These are phyloP conservation scores for Leucania comma DNA, from an alignment of 2,888 invertebrate genomes.

Conservation along the genomic window DNA sequence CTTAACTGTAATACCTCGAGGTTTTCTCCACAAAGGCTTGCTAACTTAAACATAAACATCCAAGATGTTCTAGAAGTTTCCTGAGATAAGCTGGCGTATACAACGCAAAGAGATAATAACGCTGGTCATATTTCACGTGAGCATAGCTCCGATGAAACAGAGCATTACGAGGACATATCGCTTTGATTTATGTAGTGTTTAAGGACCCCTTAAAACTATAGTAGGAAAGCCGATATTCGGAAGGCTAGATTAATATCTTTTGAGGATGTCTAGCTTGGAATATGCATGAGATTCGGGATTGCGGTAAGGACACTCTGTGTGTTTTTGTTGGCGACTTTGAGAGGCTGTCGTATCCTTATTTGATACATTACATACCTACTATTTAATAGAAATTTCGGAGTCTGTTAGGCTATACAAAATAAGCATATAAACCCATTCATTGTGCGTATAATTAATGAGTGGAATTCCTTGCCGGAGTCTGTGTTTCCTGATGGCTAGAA, in stretches of 20 bases:
- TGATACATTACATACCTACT: background rate
- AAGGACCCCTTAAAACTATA: constrained; percentile 87
- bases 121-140: constrained; percentile 84
- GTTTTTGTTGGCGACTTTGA: background rate
- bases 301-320: background rate
- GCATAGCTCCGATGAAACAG: constrained; percentile 86
- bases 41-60: constrained; percentile 57
- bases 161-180: constrained; percentile 85
- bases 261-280: constrained; percentile 24
- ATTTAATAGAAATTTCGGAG: background rate
- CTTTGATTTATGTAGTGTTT: constrained; percentile 88
- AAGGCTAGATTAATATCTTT: constrained; percentile 35
- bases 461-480: too few relatives aligned
- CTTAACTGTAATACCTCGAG: constrained; percentile 14
- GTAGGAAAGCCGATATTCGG: constrained; percentile 77
- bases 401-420: too few relatives aligned
- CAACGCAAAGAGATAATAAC: constrained; percentile 78
- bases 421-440: background rate
- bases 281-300: constrained; percentile 21
- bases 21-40: constrained; percentile 35
- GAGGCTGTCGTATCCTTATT: background rate
- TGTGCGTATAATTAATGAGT: too few relatives aligned
- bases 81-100: constrained; percentile 55
- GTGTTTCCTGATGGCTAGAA: too few relatives aligned
- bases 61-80: constrained; percentile 59